These are phyloP conservation scores for Trematocara unimaculatum DNA, from an alignment of 2,113 vertebrate species.

Conservation along the genomic window DNA sequence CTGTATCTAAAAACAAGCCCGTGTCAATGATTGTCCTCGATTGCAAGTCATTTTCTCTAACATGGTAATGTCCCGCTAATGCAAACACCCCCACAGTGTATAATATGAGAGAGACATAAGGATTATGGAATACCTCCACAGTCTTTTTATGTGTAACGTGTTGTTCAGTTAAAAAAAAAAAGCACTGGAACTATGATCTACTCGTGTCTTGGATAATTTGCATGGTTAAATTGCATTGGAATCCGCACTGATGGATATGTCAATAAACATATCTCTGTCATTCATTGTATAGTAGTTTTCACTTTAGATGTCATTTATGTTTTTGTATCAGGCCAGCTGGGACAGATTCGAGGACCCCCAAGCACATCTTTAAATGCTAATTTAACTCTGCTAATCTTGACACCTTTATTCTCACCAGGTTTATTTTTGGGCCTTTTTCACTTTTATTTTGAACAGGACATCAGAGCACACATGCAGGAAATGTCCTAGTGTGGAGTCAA, in stretches of 20 bases:
- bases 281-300: conserved; percentile 53
- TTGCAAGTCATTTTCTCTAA: conserved; percentile 27
- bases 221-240: conserved; percentile 96
- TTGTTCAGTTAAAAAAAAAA: conserved; percentile 83
- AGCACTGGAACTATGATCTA: conserved; percentile 97
- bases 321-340: not conserved
- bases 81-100: conserved; percentile 57
- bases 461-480: not conserved
- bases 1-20: conserved; percentile 30
- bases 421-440: not conserved
- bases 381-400: not conserved
- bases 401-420: not conserved
- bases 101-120: conserved; percentile 62
- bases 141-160: conserved; percentile 76
- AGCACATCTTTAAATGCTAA: not conserved
- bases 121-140: conserved; percentile 91
- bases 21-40: conserved; percentile 28
- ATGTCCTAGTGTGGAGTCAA: not conserved
- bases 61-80: conserved; percentile 45
- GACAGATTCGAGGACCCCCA: not conserved
- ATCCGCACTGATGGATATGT: conserved; percentile 98
- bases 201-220: conserved; percentile 87
- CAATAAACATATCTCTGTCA: conserved; percentile 99
- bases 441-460: not conserved
- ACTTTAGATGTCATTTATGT: not conserved